Conservation (phyloP, 2,113 vertebrate genomes). For the Scalopus aquaticus region DNA sequence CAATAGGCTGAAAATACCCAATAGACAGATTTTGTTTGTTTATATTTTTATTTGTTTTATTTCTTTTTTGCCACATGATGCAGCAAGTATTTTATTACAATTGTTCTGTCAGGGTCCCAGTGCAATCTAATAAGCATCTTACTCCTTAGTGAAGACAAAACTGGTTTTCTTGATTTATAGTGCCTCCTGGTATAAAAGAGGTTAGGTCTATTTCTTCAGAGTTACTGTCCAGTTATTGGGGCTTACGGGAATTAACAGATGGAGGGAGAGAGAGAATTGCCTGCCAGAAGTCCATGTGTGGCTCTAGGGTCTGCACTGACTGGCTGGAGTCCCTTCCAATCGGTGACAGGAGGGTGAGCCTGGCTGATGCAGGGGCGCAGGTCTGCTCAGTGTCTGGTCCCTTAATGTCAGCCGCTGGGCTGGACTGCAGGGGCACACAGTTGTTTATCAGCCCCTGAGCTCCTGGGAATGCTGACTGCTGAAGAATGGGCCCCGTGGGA, state of each 20-base stretch:
- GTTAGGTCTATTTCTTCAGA: background rate
- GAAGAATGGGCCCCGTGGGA: background rate
- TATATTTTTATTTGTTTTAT: background rate
- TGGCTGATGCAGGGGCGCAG: background rate
- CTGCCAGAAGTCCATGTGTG: background rate
- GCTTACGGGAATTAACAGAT: background rate
- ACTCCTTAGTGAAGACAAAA: background rate
- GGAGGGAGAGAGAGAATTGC: background rate
- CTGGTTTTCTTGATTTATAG: background rate
- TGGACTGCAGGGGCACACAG: background rate
- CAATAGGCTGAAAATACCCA: background rate
- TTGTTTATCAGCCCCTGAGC: background rate
- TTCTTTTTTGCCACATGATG: conserved; percentile 25
- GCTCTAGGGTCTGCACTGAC: background rate
- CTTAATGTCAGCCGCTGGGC: background rate
- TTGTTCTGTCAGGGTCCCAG: background rate
- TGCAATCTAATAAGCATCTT: background rate
- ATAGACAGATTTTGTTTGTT: conserved; percentile 1
- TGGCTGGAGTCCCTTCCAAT: background rate
- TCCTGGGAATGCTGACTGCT: fast-evolving
- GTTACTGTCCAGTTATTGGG: background rate
- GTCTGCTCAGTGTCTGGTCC: background rate
- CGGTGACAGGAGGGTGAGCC: background rate
- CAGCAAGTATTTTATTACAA: background rate
- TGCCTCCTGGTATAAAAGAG: conserved; percentile 1